A percentile compares a stretch with the other conserved stretches of the same genome.
Conservation (phyloP, 2,113 vertebrate species). For the Piprites chloris region DNA sequence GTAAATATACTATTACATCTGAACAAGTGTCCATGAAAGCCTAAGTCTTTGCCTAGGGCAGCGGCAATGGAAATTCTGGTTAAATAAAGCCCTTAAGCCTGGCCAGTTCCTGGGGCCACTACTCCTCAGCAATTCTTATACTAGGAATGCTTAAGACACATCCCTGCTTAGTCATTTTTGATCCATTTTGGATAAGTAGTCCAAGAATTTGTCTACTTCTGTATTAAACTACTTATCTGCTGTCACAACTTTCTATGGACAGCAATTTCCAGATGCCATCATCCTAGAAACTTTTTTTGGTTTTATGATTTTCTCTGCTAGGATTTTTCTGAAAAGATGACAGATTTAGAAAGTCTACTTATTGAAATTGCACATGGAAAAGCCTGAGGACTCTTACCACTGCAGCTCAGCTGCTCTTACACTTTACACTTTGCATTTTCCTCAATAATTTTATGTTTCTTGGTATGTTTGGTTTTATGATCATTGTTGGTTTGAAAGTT, state of each 20-base stretch:
- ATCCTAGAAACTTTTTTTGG: neutral
- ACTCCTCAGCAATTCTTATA: neutral
- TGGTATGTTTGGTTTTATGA: neutral
- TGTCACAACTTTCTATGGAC: neutral
- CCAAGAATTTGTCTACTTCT: neutral
- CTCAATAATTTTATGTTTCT: neutral
- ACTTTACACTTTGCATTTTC: neutral
- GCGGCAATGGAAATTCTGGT: neutral
- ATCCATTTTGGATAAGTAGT: neutral
- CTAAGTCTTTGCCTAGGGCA: neutral
- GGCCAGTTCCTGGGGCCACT: neutral
- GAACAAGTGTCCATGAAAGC: neutral
- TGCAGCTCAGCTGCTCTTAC: neutral
- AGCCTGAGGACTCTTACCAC: neutral
- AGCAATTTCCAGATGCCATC: neutral
- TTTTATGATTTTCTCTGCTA: neutral
- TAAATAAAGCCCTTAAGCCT: neutral
- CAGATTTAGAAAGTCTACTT: neutral
- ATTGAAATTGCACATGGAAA: neutral
- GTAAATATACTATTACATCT: neutral
- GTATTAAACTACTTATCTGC: neutral
- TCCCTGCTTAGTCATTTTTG: neutral
- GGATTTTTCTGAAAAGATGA: neutral
- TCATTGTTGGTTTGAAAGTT: neutral
- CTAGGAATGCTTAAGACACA: neutral